phyloP scores from a whole-genome alignment of 2,113 vertebrate genomes.

The Amphilophus citrinellus region DNA sequence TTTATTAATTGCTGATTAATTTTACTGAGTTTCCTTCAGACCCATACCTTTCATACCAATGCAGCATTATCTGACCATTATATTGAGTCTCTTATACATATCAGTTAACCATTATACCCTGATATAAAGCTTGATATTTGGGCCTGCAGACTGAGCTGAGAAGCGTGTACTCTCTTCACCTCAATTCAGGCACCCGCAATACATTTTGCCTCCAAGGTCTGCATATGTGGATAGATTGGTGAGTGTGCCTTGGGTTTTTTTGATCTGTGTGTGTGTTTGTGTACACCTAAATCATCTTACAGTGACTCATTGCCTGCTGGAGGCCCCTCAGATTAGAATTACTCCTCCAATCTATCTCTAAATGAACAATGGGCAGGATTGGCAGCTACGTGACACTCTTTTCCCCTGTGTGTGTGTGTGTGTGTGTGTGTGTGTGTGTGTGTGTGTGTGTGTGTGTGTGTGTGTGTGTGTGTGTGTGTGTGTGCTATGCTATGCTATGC shows the following conservation, averaged over 20 bases:
- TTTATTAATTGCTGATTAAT: not conserved
- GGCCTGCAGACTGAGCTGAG: not conserved
- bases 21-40: not conserved
- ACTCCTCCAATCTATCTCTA: conserved; percentile 19
- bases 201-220: conserved; percentile 12
- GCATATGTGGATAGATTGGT: not conserved
- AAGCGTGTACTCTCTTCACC: not conserved
- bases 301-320: conserved; percentile 28
- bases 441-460: not conserved
- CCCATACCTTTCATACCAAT: not conserved
- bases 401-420: not conserved
- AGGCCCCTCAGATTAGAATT: conserved; percentile 27
- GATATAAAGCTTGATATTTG: conserved; percentile 14
- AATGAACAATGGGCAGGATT: conserved; percentile 31
- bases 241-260: not conserved
- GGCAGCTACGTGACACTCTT: not conserved
- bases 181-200: not conserved
- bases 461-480: not conserved
- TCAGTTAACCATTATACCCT: conserved; percentile 6
- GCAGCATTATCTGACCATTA: not conserved
- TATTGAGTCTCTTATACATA: conserved; percentile 12
- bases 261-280: not conserved
- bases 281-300: conserved; percentile 26
- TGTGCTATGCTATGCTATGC: conserved; percentile 38
- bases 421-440: not conserved